Conservation (phyloP, 2,888 invertebrate genomes). For the Dinocampus coccinellae region DNA sequence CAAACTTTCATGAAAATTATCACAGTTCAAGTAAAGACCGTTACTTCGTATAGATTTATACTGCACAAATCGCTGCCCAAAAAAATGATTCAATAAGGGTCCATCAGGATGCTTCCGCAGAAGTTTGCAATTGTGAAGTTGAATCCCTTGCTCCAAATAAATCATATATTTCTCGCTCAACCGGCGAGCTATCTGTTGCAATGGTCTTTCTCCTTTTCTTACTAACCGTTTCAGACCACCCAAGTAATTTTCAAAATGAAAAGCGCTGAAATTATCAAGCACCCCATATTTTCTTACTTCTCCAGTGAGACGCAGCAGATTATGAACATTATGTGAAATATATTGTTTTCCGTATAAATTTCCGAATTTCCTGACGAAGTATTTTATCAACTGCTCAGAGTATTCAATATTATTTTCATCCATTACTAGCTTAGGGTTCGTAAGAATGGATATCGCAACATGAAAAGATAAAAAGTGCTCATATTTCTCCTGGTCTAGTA, state of each 20-base stretch:
- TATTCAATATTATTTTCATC: not conserved
- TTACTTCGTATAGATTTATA: too few relatives aligned
- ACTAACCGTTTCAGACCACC: not conserved
- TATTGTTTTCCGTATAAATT: slow-evolving; percentile 14
- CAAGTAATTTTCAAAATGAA: slow-evolving; percentile 9
- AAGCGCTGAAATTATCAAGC: not conserved
- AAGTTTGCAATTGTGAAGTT: too few relatives aligned
- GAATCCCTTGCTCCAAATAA: too few relatives aligned
- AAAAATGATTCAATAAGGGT: too few relatives aligned
- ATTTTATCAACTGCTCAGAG: slow-evolving; percentile 14
- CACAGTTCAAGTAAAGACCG: too few relatives aligned
- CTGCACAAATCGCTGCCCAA: too few relatives aligned
- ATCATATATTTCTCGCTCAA: too few relatives aligned
- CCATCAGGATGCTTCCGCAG: too few relatives aligned
- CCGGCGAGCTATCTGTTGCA: slow-evolving; percentile 1
- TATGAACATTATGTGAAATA: slow-evolving; percentile 18
- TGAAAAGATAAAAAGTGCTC: slow-evolving; percentile 23
- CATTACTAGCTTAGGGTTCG: not conserved
- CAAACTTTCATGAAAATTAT: too few relatives aligned
- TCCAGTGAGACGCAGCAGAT: slow-evolving; percentile 1
- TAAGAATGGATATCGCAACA: slow-evolving; percentile 21
- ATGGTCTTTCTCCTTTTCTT: not conserved
- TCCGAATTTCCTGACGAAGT: not conserved
- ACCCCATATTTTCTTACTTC: not conserved
- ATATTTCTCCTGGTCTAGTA: not conserved